Evolutionary conservation across 2,888 invertebrate species (phyloP).

Genomic region (Yponomeuta evonymella): DNA sequence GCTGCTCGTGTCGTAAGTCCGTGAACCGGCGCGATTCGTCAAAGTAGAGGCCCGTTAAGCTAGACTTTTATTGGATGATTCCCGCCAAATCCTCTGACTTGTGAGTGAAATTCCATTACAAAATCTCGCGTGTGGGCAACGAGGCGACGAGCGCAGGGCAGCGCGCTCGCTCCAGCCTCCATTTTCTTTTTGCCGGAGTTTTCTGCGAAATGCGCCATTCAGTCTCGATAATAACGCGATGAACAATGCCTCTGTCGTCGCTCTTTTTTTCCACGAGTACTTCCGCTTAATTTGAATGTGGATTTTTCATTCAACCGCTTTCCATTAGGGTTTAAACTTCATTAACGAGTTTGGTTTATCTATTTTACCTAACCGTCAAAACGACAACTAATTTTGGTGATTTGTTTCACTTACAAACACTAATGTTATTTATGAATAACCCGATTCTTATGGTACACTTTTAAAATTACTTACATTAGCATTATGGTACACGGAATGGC

Average conservation of each 20-base stretch:
- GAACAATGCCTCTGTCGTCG: constrained; percentile 29
- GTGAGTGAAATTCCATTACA: constrained; percentile 21
- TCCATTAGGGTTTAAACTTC: too few relatives aligned
- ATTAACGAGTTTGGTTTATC: too few relatives aligned
- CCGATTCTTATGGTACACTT: too few relatives aligned
- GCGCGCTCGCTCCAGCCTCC: constrained; percentile 23
- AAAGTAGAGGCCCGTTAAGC: background rate
- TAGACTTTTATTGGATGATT: constrained; percentile 22
- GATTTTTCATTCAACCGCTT: constrained; percentile 8
- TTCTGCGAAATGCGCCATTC: constrained; percentile 24
- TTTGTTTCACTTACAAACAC: too few relatives aligned
- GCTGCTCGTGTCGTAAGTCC: background rate
- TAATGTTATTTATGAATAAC: too few relatives aligned
- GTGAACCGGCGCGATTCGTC: background rate
- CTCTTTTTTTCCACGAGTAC: constrained; percentile 23
- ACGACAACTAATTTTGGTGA: too few relatives aligned
- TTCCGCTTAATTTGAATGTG: constrained; percentile 30
- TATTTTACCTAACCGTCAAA: too few relatives aligned
- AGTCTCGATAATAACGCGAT: constrained; percentile 27
- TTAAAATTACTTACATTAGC: too few relatives aligned
- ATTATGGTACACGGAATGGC: too few relatives aligned
- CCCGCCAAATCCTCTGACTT: constrained; percentile 23
- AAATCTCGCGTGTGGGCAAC: constrained; percentile 19
- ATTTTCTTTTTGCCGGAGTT: constrained; percentile 28
- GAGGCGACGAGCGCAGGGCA: constrained; percentile 11